Evolutionary conservation across 2,888 invertebrate species (phyloP).

Genomic region (Drosophila picticornis): DNA sequence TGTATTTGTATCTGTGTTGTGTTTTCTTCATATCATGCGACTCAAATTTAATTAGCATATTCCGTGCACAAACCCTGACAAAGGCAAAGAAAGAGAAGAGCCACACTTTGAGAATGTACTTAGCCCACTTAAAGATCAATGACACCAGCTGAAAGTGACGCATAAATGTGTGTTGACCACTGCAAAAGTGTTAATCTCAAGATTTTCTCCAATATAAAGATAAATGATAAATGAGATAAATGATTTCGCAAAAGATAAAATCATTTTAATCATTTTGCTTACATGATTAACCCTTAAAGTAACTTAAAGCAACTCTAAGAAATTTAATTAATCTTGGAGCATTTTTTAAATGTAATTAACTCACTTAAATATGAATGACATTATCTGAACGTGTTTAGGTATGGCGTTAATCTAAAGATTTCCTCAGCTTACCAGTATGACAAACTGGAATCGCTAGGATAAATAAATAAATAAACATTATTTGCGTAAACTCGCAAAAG

Average conservation of each 20-base stretch:
- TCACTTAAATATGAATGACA: background rate
- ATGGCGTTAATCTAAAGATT: background rate
- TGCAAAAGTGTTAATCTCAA: background rate
- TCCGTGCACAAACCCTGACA: slow-evolving; percentile 47
- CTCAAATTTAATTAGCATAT: slow-evolving; percentile 54
- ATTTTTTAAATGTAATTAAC: background rate
- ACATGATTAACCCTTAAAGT: background rate
- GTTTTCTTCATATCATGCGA: slow-evolving; percentile 20
- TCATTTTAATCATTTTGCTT: background rate
- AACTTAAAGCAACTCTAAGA: background rate
- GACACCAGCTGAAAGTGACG: slow-evolving; percentile 25
- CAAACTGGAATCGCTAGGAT: background rate
- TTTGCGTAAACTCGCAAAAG: background rate
- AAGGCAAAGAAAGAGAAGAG: slow-evolving; percentile 19
- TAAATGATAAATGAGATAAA: too few species aligned
- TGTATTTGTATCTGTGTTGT: slow-evolving; percentile 1
- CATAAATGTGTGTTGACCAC: background rate
- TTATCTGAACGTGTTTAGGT: background rate
- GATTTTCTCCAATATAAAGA: background rate
- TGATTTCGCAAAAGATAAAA: background rate
- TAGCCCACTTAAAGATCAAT: slow-evolving; percentile 21
- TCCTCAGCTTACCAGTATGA: background rate
- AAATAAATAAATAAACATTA: background rate
- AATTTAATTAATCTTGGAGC: background rate
- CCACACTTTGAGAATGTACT: slow-evolving; percentile 9